Evolutionary conservation across 2,888 invertebrate species (phyloP).

Genomic region (Timema podura): DNA sequence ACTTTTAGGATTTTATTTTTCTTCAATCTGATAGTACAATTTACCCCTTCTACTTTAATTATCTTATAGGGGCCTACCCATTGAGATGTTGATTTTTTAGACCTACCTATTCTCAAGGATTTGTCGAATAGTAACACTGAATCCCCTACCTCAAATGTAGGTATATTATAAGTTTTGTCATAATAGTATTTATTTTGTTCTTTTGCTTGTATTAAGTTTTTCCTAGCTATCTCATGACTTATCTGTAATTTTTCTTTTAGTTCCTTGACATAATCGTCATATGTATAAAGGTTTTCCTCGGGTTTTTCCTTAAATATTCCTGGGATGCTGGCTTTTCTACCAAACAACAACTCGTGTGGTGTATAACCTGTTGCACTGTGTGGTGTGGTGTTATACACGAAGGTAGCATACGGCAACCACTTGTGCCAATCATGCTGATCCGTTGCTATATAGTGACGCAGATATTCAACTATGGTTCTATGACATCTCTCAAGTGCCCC

Average conservation of each 20-base stretch:
- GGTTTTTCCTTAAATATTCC: neutral
- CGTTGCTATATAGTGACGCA: neutral
- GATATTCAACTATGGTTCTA: neutral
- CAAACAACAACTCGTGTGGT: neutral
- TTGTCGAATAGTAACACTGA: neutral
- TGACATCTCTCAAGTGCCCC: neutral
- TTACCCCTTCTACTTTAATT: neutral
- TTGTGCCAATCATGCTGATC: neutral
- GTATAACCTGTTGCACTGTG: neutral
- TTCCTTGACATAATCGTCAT: neutral
- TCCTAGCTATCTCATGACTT: neutral
- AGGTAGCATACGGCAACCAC: neutral
- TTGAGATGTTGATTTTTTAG: neutral
- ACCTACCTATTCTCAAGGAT: neutral
- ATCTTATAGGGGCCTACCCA: neutral
- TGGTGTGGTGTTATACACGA: slow-evolving; percentile 9
- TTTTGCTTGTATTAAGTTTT: neutral
- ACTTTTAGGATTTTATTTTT: neutral
- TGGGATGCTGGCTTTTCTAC: neutral
- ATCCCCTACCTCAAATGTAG: neutral
- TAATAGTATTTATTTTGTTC: neutral
- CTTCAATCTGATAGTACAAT: neutral
- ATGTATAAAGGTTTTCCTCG: neutral
- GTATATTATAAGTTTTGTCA: neutral
- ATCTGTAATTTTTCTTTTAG: neutral